These are phyloP conservation scores for Dorcus hopei DNA, from an alignment of 2,888 invertebrate species.

Conservation along the genomic window DNA sequence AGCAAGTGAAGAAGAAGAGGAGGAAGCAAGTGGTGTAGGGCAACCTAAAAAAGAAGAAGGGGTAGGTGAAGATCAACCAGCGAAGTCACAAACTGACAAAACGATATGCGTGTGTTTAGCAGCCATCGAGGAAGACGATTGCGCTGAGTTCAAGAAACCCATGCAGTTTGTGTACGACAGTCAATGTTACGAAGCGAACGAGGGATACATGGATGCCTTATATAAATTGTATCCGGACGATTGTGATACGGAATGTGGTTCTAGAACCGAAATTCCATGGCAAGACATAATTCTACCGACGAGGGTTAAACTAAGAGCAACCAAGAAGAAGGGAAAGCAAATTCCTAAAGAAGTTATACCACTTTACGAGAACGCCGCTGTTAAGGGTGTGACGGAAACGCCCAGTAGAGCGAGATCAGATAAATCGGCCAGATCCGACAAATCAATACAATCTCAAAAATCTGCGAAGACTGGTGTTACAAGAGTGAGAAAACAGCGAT, in stretches of 20 bases:
- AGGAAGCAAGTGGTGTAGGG: too few species aligned
- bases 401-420: neutral
- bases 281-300: conserved; percentile 22
- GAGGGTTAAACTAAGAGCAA: conserved; percentile 14
- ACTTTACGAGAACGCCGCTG: too few species aligned
- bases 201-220: conserved; percentile 22
- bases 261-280: conserved; percentile 27
- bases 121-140: too few species aligned
- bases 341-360: too few species aligned
- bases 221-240: conserved; percentile 17
- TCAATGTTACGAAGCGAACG: conserved; percentile 9
- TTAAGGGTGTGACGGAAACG: neutral
- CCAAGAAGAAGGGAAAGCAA: conserved; percentile 1
- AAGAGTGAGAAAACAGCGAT: conserved; percentile 1
- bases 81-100: too few species aligned
- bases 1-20: neutral
- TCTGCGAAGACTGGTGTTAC: neutral
- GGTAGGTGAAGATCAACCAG: neutral
- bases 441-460: neutral
- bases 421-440: neutral
- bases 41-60: neutral
- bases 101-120: too few species aligned
- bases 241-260: conserved; percentile 16
- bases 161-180: conserved; percentile 5
- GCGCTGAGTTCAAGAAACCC: too few species aligned